Conservation (phyloP, 1,140 invertebrate species). For the Hydropsyche tenuis region DNA sequence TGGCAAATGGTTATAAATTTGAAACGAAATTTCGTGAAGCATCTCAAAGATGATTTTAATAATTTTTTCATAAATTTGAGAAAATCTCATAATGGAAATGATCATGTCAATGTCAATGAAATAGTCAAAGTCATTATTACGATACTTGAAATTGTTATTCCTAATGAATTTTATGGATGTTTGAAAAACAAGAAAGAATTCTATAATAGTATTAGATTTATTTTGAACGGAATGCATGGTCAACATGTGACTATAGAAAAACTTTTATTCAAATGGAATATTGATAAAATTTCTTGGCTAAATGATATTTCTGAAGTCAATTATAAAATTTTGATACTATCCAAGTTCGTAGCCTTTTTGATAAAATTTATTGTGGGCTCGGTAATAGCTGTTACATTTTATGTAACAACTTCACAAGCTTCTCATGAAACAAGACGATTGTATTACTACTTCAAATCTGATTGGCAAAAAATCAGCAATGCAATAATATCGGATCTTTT, state of each 20-base stretch:
- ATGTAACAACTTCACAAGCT: constrained; percentile 59
- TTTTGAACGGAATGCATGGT: constrained; percentile 57
- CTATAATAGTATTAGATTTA: constrained; percentile 52
- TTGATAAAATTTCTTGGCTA: constrained; percentile 42
- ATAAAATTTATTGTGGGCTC: constrained; percentile 55
- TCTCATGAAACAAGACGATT: constrained; percentile 59
- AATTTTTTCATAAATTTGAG: constrained; percentile 31
- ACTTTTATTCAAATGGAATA: constrained; percentile 55
- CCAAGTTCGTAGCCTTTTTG: constrained; percentile 54
- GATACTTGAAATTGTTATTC: constrained; percentile 53
- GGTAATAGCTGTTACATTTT: constrained; percentile 58
- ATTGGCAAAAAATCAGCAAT: constrained; percentile 60
- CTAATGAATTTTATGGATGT: constrained; percentile 54
- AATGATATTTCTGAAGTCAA: constrained; percentile 13
- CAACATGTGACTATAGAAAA: constrained; percentile 54
- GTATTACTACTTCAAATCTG: constrained; percentile 58
- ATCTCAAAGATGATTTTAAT: constrained; percentile 38
- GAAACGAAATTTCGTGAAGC: constrained; percentile 30
- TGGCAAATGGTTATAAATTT: constrained; percentile 22
- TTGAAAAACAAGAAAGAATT: constrained; percentile 57
- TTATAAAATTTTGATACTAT: constrained; percentile 50
- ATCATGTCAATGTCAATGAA: constrained; percentile 16
- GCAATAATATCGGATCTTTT: constrained; percentile 55
- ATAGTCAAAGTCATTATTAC: constrained; percentile 32
- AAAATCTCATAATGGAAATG: not conserved